Evolutionary conservation across 2,797 vertebrate species (phyloP), one percentile per base, ranked within the genome.

Genomic region (Yasuhikotakia modesta): DNA sequence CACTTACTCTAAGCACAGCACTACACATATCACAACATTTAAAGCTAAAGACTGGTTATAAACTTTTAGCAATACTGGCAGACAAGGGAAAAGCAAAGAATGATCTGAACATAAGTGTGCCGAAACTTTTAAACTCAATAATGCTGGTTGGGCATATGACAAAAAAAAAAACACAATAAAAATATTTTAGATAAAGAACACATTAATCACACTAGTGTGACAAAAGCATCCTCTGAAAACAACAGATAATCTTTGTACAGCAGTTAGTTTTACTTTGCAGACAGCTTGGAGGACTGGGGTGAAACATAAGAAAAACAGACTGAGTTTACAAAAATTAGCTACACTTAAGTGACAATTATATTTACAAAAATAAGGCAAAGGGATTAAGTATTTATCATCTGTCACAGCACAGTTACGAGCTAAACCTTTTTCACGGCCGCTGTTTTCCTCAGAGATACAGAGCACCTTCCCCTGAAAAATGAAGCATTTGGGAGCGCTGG

Each of bases 301-400:
- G 65, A 65, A 70, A 68, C 48, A 70, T 53, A 75, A 61, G 60
- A 83, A 76, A 16, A 75, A 52, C 8, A 53, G 46, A 81, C 43
- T 39, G 76, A 74, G 48, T 75, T 79, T 50, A 78, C 75, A 70
- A 52, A 69, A 78, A 81, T 79, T 76, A 83, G 63, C 66, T 50
- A 80, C 30, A 63, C 70, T 73, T 70, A 35, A 45, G 27, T 64
- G 48, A 80, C 65, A 60, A 70, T 65, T 83, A 74, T 74, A 74
- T 77, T 27, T 2, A 27, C 2, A 27, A 27, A 27, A 27, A 32
- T 46, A 30, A 39, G 39, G 67, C 35, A 11, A 73, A 70, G 72
- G 79, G 79, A 83, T 81, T 83, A 81, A 72, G 69, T 63, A 81
- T 60, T 72, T 65, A 67, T 78, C 55, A 72, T 81, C 79, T 32